phyloP scores from a whole-genome alignment of 92 coral and sea anemone species.

The Galaxea fascicularis region DNA sequence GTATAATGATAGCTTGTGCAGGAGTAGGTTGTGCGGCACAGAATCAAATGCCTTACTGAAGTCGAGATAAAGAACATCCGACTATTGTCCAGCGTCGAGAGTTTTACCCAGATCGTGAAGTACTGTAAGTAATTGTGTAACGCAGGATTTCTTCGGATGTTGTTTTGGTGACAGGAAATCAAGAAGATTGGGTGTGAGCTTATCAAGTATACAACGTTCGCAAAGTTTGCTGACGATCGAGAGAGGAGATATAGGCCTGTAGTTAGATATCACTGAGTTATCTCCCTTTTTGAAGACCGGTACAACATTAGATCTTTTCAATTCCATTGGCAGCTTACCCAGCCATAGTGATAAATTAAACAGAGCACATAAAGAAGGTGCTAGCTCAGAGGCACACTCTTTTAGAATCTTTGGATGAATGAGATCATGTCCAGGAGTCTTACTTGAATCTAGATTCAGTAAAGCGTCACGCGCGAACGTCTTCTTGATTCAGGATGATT shows the following conservation, averaged over 20 bases:
- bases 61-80: too few relatives aligned
- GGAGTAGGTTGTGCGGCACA: too few relatives aligned
- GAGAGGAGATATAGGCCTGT: slow-evolving; percentile 56
- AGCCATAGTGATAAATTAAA: slow-evolving; percentile 49
- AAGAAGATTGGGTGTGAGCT: slow-evolving; percentile 12
- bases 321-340: slow-evolving; percentile 55
- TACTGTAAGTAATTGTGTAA: slow-evolving; percentile 58
- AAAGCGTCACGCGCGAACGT: slow-evolving; percentile 22
- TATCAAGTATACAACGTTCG: slow-evolving; percentile 57
- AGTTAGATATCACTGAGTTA: slow-evolving; percentile 33
- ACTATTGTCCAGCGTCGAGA: too few relatives aligned
- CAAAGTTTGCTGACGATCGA: slow-evolving; percentile 64
- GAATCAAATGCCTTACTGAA: too few relatives aligned
- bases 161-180: slow-evolving; percentile 17
- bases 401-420: slow-evolving; percentile 38
- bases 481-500: slow-evolving; percentile 20
- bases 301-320: slow-evolving; percentile 60
- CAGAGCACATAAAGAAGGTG: slow-evolving; percentile 55
- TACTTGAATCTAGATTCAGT: slow-evolving; percentile 25
- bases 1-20: too few relatives aligned
- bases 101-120: too few relatives aligned
- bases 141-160: slow-evolving; percentile 54
- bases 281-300: slow-evolving; percentile 51
- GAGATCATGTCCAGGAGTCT: slow-evolving; percentile 31
- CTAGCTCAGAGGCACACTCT: slow-evolving; percentile 50